phyloP scores from a whole-genome alignment of 1,140 invertebrate genomes.

The Oncopeltus fasciatus region DNA sequence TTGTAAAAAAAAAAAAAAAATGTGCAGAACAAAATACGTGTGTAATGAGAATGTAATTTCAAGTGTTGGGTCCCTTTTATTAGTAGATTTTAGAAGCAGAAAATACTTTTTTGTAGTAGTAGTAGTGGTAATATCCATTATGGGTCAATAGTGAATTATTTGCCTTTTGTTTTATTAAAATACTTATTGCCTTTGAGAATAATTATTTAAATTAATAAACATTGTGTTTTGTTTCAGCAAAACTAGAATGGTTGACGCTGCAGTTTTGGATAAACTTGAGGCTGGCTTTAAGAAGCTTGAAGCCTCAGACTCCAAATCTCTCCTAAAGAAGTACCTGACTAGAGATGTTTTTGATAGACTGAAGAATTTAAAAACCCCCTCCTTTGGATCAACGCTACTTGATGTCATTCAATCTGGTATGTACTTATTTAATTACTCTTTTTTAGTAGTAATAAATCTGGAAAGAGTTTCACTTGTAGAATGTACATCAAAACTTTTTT shows the following conservation, averaged over 20 bases:
- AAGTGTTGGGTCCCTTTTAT: neutral
- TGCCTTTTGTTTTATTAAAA: neutral
- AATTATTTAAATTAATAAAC: neutral
- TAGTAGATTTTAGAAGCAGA: neutral
- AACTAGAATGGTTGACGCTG: conserved; percentile 50
- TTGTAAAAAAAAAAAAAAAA: too few relatives aligned
- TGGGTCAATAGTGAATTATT: neutral
- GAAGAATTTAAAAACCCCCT: conserved; percentile 74
- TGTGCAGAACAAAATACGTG: too few relatives aligned
- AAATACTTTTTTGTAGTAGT: neutral
- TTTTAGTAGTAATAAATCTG: too few relatives aligned
- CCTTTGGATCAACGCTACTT: conserved; percentile 73
- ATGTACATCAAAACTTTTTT: too few relatives aligned
- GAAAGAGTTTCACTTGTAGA: too few relatives aligned
- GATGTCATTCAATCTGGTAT: conserved; percentile 82
- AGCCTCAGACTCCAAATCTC: conserved; percentile 79
- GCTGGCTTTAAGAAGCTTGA: conserved; percentile 75
- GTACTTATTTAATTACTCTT: too few relatives aligned
- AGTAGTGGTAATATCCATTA: neutral
- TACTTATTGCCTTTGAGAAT: neutral
- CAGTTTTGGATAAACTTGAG: conserved; percentile 76
- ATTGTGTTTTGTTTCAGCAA: neutral
- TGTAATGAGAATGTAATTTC: neutral
- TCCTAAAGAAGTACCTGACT: conserved; percentile 87
- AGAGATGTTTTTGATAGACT: conserved; percentile 78